A percentile compares a stretch with the other conserved stretches of the same genome.
phyloP scores from a whole-genome alignment of 2,797 vertebrate species.

The Nyctalus aviator region DNA sequence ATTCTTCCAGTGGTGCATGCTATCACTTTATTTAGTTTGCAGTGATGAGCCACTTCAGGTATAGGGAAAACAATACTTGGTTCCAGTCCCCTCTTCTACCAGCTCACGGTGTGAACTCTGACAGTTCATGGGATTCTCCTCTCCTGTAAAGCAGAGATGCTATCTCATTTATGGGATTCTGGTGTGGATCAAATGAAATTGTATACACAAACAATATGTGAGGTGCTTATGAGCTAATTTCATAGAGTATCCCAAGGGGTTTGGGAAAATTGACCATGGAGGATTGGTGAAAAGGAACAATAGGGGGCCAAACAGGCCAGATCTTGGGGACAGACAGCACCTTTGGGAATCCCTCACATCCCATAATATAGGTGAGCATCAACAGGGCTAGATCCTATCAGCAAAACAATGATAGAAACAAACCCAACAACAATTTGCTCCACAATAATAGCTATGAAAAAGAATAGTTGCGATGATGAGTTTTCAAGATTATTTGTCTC shows the following conservation, averaged over 20 bases:
- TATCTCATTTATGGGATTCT: not conserved
- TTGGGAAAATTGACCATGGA: not conserved
- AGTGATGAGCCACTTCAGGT: not conserved
- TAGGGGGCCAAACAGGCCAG: not conserved
- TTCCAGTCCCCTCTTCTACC: not conserved
- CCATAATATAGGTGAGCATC: not conserved
- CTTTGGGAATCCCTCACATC: not conserved
- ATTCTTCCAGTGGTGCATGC: not conserved
- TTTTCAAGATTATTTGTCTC: slow-evolving; percentile 27
- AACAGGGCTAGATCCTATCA: not conserved
- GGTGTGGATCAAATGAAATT: not conserved
- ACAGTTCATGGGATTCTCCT: not conserved
- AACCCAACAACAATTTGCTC: not conserved
- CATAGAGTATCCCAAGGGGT: not conserved
- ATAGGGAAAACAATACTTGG: not conserved
- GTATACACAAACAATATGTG: not conserved
- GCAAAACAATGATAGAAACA: not conserved
- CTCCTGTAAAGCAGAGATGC: not conserved
- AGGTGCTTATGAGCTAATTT: not conserved
- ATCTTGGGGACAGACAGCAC: not conserved
- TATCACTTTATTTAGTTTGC: not conserved
- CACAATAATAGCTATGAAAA: slow-evolving; percentile 4
- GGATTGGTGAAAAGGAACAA: not conserved
- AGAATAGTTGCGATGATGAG: not conserved
- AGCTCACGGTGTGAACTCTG: not conserved